A percentile compares a stretch with the other conserved stretches of the same genome.
Conservation (phyloP, 2,888 invertebrate species). For the Sialis fuliginosa region DNA sequence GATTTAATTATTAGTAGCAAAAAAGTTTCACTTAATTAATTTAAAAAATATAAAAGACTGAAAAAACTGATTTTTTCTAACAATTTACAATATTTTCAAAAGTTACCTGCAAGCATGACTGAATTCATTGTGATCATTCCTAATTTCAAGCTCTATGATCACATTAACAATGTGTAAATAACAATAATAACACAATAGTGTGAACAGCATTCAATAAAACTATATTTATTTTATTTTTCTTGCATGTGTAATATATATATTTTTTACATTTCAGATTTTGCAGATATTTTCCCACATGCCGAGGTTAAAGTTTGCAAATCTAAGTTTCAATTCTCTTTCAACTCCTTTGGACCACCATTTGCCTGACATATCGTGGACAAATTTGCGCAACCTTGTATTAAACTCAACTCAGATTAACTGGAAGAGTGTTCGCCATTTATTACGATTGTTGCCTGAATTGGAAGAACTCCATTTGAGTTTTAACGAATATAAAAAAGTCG, state of each 20-base stretch:
- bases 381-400: conserved; percentile 60
- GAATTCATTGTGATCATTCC: no score
- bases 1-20: no score
- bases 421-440: conserved; percentile 59
- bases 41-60: no score
- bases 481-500: conserved; percentile 68
- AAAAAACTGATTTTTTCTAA: no score
- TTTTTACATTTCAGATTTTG: conserved; percentile 43
- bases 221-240: no score
- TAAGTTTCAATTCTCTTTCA: conserved; percentile 74
- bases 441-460: conserved; percentile 58
- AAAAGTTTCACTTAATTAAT: no score
- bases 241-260: background rate
- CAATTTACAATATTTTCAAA: no score
- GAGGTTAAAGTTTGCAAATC: conserved; percentile 73
- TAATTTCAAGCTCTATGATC: no score
- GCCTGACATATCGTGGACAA: conserved; percentile 30
- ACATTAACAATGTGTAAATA: no score
- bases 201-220: no score
- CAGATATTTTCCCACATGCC: conserved; percentile 77
- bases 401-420: conserved; percentile 79
- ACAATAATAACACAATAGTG: no score
- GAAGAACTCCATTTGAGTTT: conserved; percentile 86
- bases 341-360: conserved; percentile 37
- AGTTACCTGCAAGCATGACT: no score